Conservation (phyloP, 2,797 vertebrate genomes). For the Merluccius polli region DNA sequence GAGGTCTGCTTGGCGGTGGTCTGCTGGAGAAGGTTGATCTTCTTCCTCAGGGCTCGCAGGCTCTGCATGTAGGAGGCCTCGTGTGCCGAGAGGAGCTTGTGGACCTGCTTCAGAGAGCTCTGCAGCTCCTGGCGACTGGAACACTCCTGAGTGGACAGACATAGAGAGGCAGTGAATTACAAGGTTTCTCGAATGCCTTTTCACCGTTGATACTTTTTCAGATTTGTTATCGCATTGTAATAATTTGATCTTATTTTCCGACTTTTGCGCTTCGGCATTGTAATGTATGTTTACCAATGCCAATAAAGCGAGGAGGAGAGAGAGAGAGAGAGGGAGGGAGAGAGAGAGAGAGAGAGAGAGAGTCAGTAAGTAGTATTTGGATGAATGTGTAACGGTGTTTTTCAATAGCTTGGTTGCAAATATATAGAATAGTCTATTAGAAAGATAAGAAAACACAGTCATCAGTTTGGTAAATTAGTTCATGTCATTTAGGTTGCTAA, state of each 20-base stretch:
- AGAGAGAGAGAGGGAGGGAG: not conserved
- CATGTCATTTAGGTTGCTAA: not conserved
- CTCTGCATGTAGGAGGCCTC: slow-evolving; percentile 78
- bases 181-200: too few relatives aligned
- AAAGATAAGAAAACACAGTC: not conserved
- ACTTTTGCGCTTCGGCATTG: too few relatives aligned
- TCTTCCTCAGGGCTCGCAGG: slow-evolving; percentile 73
- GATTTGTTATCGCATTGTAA: too few relatives aligned
- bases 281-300: too few relatives aligned
- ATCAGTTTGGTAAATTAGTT: not conserved
- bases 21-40: slow-evolving; percentile 76
- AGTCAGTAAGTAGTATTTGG: not conserved
- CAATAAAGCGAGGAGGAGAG: not conserved
- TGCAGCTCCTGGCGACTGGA: slow-evolving; percentile 72
- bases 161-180: not conserved
- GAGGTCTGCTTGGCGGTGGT: slow-evolving; percentile 53
- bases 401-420: too few relatives aligned
- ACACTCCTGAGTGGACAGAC: slow-evolving; percentile 70
- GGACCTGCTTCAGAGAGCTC: slow-evolving; percentile 73
- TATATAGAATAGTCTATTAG: not conserved
- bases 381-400: too few relatives aligned
- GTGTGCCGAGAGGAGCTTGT: slow-evolving; percentile 80
- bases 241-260: too few relatives aligned
- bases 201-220: too few relatives aligned
- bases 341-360: not conserved